These are phyloP conservation scores for Daubentonia madagascariensis DNA, from an alignment of 2,113 vertebrate species.

Conservation along the genomic window DNA sequence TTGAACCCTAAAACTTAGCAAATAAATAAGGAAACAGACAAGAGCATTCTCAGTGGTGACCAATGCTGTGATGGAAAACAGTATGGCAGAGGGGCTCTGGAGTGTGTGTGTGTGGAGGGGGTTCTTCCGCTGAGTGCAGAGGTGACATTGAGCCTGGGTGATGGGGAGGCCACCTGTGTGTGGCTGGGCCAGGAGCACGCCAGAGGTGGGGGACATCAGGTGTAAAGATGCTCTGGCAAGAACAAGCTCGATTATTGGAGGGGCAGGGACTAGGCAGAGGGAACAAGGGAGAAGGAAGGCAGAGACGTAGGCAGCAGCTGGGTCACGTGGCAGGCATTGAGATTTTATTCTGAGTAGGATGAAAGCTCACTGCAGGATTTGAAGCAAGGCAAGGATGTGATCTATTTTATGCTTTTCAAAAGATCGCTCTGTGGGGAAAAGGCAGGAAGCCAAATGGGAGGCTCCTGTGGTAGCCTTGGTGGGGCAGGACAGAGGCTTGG, in stretches of 20 bases:
- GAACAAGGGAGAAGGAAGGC: not conserved
- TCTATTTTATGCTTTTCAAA: no score
- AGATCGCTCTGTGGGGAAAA: no score
- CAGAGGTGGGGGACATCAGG: not conserved
- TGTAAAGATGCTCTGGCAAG: not conserved
- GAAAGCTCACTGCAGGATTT: not conserved
- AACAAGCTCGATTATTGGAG: not conserved
- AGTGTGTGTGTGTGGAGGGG: not conserved
- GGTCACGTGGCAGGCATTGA: not conserved
- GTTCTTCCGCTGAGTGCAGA: not conserved
- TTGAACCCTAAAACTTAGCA: not conserved
- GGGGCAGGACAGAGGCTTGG: no score
- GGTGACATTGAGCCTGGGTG: not conserved
- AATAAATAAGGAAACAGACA: not conserved
- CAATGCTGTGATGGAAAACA: not conserved
- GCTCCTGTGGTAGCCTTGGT: no score
- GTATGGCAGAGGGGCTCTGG: not conserved
- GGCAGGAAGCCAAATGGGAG: no score
- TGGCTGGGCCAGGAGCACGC: not conserved
- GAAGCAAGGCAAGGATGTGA: no score
- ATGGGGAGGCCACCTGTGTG: no score
- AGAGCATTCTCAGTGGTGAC: not conserved
- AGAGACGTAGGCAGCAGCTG: not conserved
- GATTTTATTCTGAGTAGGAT: not conserved
- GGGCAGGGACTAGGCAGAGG: not conserved